phyloP scores from a whole-genome alignment of 2,888 invertebrate genomes.

The Aphodius sticticus region DNA sequence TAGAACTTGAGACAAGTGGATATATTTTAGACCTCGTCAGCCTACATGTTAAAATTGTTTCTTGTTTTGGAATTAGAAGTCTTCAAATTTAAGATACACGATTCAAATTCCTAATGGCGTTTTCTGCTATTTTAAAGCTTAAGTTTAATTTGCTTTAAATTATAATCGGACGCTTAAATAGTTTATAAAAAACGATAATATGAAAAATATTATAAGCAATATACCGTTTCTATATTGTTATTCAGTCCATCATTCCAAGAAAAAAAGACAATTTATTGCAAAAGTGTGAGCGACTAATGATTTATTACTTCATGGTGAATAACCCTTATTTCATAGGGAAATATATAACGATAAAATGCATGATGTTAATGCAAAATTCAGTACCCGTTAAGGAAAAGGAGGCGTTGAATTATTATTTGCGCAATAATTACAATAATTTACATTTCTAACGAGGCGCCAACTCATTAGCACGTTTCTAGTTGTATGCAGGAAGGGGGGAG shows the following conservation, averaged over 20 bases:
- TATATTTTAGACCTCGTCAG: not conserved
- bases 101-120: too few relatives aligned
- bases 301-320: not conserved
- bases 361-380: not conserved
- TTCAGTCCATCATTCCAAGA: too few relatives aligned
- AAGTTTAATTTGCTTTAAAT: too few relatives aligned
- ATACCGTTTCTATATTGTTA: too few relatives aligned
- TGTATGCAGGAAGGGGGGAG: not conserved
- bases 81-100: too few relatives aligned
- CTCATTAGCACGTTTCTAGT: not conserved
- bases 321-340: not conserved
- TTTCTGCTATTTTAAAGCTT: too few relatives aligned
- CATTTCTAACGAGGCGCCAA: not conserved
- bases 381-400: not conserved
- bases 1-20: not conserved
- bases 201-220: too few relatives aligned
- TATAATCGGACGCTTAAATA: too few relatives aligned
- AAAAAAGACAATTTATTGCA: not conserved
- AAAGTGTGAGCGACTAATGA: not conserved
- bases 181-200: too few relatives aligned
- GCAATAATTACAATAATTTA: slow-evolving; percentile 4
- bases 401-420: not conserved
- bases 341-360: not conserved
- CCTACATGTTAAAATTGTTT: too few relatives aligned
- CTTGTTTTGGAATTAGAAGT: too few relatives aligned